Conservation (phyloP, 2,797 vertebrate genomes). For the Gallinago solitaria region DNA sequence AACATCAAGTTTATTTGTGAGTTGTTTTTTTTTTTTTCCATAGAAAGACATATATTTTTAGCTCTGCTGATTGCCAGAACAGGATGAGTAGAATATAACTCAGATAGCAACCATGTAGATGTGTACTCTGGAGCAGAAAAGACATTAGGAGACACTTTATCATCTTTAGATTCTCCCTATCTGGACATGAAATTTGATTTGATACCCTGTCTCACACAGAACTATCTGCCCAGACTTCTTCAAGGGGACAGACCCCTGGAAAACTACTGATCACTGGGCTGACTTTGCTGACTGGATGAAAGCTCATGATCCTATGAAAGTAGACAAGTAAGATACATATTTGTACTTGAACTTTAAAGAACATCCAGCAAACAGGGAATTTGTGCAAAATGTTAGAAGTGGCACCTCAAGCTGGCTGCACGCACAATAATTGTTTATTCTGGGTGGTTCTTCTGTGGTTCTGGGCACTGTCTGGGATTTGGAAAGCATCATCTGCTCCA, state of each 20-base stretch:
- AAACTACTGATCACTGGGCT: conserved; percentile 80
- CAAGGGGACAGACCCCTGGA: conserved; percentile 88
- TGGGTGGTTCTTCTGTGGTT: not conserved
- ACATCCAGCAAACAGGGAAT: not conserved
- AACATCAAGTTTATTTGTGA: not conserved
- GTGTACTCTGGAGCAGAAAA: not conserved
- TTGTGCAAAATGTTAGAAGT: not conserved
- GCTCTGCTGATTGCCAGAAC: not conserved
- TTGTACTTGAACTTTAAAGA: not conserved
- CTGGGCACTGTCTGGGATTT: not conserved
- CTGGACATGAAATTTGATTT: not conserved
- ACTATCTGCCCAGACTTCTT: conserved; percentile 90
- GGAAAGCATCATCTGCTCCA: not conserved
- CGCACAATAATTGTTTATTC: not conserved
- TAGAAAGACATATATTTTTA: not conserved
- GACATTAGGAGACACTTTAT: not conserved
- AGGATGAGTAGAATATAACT: not conserved
- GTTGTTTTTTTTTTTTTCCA: not conserved
- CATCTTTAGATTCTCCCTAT: not conserved
- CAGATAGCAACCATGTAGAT: not conserved
- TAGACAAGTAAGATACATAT: conserved; percentile 82
- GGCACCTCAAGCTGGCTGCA: not conserved
- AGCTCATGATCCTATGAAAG: conserved; percentile 80
- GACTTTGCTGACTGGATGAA: conserved; percentile 87
- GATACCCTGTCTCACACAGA: conserved; percentile 65